Conservation (phyloP, 1,140 invertebrate genomes). For the Trypoxylus dichotomus region DNA sequence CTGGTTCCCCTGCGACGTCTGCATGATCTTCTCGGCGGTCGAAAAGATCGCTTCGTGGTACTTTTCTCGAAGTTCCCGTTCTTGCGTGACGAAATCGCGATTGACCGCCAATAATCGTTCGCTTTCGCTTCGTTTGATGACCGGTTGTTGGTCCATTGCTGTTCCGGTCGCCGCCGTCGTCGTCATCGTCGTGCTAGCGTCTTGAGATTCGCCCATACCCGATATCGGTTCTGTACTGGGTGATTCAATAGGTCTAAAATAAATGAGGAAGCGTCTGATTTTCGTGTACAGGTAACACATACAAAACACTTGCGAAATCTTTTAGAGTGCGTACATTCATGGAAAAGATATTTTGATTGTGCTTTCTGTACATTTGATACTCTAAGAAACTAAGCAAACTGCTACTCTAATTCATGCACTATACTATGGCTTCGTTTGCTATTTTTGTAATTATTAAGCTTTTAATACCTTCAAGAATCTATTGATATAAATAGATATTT, state of each 20-base stretch:
- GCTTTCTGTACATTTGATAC: too few relatives aligned
- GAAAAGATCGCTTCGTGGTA: slow-evolving; percentile 80
- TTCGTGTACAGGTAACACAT: too few relatives aligned
- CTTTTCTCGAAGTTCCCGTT: slow-evolving; percentile 79
- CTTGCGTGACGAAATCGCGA: slow-evolving; percentile 72
- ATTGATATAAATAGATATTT: too few relatives aligned
- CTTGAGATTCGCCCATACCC: slow-evolving; percentile 46
- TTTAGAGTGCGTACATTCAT: too few relatives aligned
- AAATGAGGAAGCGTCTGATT: not conserved
- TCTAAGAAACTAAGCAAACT: too few relatives aligned
- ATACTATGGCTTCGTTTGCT: too few relatives aligned
- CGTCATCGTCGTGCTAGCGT: slow-evolving; percentile 46
- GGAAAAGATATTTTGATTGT: too few relatives aligned
- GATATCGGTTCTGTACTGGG: slow-evolving; percentile 50
- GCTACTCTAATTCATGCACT: too few relatives aligned
- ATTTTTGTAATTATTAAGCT: too few relatives aligned
- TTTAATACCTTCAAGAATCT: too few relatives aligned
- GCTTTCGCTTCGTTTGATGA: slow-evolving; percentile 65
- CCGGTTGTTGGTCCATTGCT: slow-evolving; percentile 55
- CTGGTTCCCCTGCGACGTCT: slow-evolving; percentile 76
- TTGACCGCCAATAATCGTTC: slow-evolving; percentile 67
- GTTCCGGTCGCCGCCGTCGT: slow-evolving; percentile 40
- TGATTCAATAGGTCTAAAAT: slow-evolving; percentile 46
- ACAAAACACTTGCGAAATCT: too few relatives aligned
- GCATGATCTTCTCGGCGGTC: slow-evolving; percentile 78